Conservation (phyloP, 1,140 invertebrate species). For the Zaprionus ornatus region DNA sequence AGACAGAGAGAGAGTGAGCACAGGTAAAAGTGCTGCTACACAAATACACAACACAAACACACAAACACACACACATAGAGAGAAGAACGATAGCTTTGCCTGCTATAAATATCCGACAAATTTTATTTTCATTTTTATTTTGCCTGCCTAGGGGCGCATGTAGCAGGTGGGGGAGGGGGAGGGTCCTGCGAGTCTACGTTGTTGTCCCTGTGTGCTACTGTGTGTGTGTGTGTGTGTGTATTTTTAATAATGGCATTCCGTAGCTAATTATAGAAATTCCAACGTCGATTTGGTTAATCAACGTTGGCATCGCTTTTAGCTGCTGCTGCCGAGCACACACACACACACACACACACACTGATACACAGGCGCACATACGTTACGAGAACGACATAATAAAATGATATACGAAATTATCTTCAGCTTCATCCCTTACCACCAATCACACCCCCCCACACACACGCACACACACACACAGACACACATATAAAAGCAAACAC, state of each 20-base stretch:
- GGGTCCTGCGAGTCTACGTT: slow-evolving; percentile 1
- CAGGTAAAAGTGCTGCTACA: slow-evolving; percentile 30
- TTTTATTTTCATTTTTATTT: slow-evolving; percentile 30
- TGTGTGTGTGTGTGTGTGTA: background rate
- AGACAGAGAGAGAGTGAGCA: slow-evolving; percentile 1
- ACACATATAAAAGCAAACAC: background rate
- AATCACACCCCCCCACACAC: background rate
- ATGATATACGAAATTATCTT: slow-evolving; percentile 12
- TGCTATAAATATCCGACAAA: slow-evolving; percentile 37
- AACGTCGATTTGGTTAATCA: background rate
- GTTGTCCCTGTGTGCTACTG: background rate
- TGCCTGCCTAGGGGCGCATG: background rate
- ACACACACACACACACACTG: background rate
- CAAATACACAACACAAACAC: slow-evolving; percentile 4
- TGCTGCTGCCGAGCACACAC: slow-evolving; percentile 1
- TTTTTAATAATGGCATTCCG: background rate
- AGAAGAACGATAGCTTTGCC: background rate
- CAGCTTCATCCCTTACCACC: background rate
- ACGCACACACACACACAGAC: background rate
- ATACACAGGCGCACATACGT: slow-evolving; percentile 4
- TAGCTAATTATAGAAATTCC: slow-evolving; percentile 11
- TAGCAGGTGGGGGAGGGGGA: background rate
- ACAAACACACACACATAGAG: background rate
- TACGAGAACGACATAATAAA: slow-evolving; percentile 21
- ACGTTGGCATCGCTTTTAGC: background rate